Evolutionary conservation across 2,888 invertebrate species (phyloP).

Genomic region (Xylota sylvarum): DNA sequence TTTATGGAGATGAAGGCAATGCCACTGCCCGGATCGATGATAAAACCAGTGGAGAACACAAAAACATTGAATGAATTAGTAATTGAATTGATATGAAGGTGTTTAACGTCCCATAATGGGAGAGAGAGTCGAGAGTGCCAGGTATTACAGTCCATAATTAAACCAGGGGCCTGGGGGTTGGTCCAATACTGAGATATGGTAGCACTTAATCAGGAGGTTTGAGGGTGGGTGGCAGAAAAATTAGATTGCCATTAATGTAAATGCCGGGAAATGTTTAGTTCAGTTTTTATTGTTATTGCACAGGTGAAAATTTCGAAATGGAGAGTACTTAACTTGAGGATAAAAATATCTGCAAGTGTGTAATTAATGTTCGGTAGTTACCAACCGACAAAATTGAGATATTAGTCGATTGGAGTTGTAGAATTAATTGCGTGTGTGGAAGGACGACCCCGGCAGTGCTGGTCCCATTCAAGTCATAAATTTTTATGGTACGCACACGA

Average conservation of each 20-base stretch:
- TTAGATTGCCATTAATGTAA: conserved; percentile 4
- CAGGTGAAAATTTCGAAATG: conserved; percentile 20
- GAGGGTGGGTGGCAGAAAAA: not conserved
- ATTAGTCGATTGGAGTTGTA: conserved; percentile 1
- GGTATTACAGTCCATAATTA: conserved; percentile 24
- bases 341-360: conserved; percentile 1
- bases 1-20: conserved; percentile 7
- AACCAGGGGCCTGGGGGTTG: not conserved
- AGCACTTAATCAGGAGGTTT: not conserved
- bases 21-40: not conserved
- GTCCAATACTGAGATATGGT: not conserved
- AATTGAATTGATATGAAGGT: conserved; percentile 53
- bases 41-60: conserved; percentile 16
- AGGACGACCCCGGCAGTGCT: not conserved
- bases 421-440: conserved; percentile 23
- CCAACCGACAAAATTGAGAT: not conserved
- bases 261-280: not conserved
- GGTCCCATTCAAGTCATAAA: conserved; percentile 8
- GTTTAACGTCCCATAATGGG: conserved; percentile 59
- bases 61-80: conserved; percentile 63
- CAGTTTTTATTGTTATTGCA: not conserved
- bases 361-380: conserved; percentile 12
- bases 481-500: conserved; percentile 4
- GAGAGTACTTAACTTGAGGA: conserved; percentile 4
- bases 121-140: conserved; percentile 1